phyloP scores from a whole-genome alignment of 1,140 invertebrate species.

The Neelides sp. region DNA sequence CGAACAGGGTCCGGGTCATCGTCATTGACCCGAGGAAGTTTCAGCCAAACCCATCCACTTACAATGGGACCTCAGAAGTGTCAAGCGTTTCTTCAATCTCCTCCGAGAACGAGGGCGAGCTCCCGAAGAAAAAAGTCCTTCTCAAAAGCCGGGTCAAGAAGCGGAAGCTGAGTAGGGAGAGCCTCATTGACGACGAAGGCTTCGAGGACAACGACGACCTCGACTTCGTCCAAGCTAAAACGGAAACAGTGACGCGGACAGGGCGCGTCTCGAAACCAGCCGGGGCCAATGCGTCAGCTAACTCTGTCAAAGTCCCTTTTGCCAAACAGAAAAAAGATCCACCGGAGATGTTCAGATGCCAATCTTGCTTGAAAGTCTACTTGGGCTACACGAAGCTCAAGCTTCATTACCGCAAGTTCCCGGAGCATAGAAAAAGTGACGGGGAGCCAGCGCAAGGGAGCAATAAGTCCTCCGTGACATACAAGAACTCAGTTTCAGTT shows the following conservation, averaged over 20 bases:
- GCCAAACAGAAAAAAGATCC: conserved; percentile 20
- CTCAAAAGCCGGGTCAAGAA: no score
- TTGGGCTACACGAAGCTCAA: conserved; percentile 21
- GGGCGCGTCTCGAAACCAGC: conserved; percentile 8
- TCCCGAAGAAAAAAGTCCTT: no score
- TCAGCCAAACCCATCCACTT: conserved; percentile 5
- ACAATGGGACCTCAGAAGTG: not conserved
- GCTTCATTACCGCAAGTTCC: conserved; percentile 24
- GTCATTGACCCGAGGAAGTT: conserved; percentile 19
- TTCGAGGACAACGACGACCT: conserved; percentile 3
- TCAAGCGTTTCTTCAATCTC: no score
- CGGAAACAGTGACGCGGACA: not conserved
- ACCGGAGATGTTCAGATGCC: conserved; percentile 21
- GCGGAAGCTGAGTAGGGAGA: no score
- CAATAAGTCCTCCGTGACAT: no score
- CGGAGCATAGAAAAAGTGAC: conserved; percentile 15
- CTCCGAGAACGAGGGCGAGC: no score
- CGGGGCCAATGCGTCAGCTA: not conserved
- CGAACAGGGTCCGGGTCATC: no score
- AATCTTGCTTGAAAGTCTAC: conserved; percentile 24
- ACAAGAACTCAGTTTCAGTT: no score
- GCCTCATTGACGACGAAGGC: not conserved
- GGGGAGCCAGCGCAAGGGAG: no score
- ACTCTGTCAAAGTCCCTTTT: not conserved
- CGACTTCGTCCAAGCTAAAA: not conserved